Evolutionary conservation across 2,888 invertebrate species (phyloP).

Genomic region (Aleiodes leptofemur): DNA sequence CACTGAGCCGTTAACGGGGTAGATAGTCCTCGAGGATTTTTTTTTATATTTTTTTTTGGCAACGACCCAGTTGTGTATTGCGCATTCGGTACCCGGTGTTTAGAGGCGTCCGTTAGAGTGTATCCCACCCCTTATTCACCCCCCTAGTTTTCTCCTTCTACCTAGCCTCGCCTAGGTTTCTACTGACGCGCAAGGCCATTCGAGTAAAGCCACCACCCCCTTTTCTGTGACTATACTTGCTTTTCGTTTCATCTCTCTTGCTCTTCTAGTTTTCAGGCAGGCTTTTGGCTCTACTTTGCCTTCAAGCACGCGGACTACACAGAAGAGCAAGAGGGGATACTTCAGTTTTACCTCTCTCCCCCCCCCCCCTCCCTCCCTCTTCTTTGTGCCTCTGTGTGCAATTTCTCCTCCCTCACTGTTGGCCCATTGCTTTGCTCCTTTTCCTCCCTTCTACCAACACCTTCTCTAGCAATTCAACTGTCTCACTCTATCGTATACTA

Average conservation of each 20-base stretch:
- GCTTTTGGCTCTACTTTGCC: not conserved
- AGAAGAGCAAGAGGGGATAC: not conserved
- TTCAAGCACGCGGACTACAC: not conserved
- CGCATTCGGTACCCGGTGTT: conserved; percentile 56
- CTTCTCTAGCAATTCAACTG: conserved; percentile 36
- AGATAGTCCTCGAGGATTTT: not conserved
- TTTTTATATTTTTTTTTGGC: conserved; percentile 23
- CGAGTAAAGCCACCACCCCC: conserved; percentile 64
- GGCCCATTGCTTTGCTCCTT: conserved; percentile 17
- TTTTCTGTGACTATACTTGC: conserved; percentile 43
- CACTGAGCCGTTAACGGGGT: conserved; percentile 11
- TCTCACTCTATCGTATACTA: not conserved
- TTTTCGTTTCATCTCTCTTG: not conserved
- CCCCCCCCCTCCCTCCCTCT: not conserved
- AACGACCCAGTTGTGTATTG: conserved; percentile 68
- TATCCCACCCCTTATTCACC: conserved; percentile 37
- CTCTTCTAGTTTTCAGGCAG: not conserved
- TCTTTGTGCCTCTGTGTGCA: not conserved
- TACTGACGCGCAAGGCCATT: conserved; percentile 69
- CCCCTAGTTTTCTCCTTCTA: conserved; percentile 51
- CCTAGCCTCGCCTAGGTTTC: conserved; percentile 55
- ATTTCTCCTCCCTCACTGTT: too few relatives aligned
- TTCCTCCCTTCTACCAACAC: conserved; percentile 35
- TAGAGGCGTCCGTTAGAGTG: conserved; percentile 51
- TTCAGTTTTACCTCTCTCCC: not conserved